phyloP scores from a whole-genome alignment of 1,140 invertebrate genomes.

The Drosophila bifasciata region DNA sequence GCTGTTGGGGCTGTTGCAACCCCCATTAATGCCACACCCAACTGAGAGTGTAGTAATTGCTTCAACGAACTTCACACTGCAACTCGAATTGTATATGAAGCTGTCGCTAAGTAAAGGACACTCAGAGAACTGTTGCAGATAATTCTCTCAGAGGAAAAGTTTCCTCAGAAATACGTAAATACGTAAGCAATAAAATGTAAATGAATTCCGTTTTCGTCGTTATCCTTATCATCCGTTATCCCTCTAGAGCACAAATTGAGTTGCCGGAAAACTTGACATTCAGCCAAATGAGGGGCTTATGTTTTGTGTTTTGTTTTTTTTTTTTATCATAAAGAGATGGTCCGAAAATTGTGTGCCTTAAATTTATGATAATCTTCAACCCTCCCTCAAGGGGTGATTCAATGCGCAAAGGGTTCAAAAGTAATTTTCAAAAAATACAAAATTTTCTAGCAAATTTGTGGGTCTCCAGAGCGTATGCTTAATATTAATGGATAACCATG shows the following conservation, averaged over 20 bases:
- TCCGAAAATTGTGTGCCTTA: constrained; percentile 2
- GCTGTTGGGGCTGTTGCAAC: not conserved
- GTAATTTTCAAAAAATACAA: constrained; percentile 17
- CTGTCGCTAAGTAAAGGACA: constrained; percentile 6
- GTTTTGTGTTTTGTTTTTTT: not conserved
- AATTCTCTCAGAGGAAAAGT: constrained; percentile 15
- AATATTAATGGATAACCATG: not conserved
- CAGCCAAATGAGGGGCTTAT: not conserved
- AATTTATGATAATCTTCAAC: constrained; percentile 26
- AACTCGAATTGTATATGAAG: constrained; percentile 16
- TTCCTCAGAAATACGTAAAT: not conserved
- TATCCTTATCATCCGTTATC: not conserved
- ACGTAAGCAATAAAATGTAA: too few relatives aligned
- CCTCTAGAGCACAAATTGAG: constrained; percentile 27
- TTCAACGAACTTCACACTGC: constrained; percentile 9
- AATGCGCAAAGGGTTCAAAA: constrained; percentile 12
- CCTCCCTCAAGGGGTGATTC: constrained; percentile 5
- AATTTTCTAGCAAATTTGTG: constrained; percentile 10
- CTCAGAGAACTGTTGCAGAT: not conserved
- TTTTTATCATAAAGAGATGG: not conserved
- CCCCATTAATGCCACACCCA: too few relatives aligned
- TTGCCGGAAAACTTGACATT: constrained; percentile 12
- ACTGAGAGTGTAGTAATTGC: constrained; percentile 24
- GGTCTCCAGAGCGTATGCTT: not conserved
- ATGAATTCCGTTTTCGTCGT: not conserved